Evolutionary conservation across 2,113 vertebrate species (phyloP), one percentile per base, ranked within the genome.

Genomic region (Scomber japonicus): DNA sequence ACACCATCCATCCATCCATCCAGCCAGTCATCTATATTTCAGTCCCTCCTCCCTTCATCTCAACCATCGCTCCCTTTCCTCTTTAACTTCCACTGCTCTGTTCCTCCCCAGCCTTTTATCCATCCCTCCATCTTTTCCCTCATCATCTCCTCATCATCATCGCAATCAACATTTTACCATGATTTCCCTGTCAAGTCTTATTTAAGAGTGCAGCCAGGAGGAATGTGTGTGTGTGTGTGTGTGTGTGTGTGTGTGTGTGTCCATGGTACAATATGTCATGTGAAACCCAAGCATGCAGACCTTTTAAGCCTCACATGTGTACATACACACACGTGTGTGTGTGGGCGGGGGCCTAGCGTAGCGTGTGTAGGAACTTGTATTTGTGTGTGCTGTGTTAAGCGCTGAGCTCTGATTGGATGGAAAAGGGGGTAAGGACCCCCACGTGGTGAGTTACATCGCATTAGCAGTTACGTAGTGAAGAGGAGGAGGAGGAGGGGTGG

Each of bases 361-460:
- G 55, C 1, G 14, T 11, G 21, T 51, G 46, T 31, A 77, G 48
- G 31, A 70, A 62, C 11, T n/a, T 80, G 84, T 82, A 62, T 83
- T 63, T 62, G 59, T 83, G 75, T 78, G 67, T 71, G 86, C 82
- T 74, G 75, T 27, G 48, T 76, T 86, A 86, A 81, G 85, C 57
- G 56, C 78, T 81, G 66, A 49, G 63, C 69, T 67, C 45, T 51
- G 82, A 94, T 94, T 94, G 93, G 94, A 61, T 83, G 60, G 46
- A 86, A 91, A 92, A 83, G 87, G 92, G 88, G 93, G 91, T 89
- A 93, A 92, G 93, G 83, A 90, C 82, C 88, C 83, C 92, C 92
- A 94, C 91, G 93, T 95, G 92, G 87, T 85, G 63, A 8, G 51
- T 59, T 78, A 89, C 88, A 88, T 94, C 67, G 82, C 89, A 92